These are phyloP conservation scores for Cotesia chilonis DNA, from an alignment of 1,140 invertebrate genomes.

Conservation along the genomic window DNA sequence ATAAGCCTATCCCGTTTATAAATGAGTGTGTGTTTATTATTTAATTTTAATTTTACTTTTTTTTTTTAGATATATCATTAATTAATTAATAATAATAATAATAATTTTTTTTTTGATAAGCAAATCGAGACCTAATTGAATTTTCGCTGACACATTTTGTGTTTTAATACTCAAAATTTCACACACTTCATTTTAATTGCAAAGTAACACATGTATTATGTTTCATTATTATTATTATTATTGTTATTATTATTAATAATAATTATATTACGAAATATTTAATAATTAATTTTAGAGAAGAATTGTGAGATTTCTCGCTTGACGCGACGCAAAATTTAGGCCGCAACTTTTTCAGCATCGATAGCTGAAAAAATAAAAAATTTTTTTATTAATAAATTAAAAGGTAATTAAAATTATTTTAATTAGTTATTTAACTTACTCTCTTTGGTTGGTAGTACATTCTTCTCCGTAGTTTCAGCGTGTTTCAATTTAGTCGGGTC, in stretches of 20 bases:
- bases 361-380: slow-evolving; percentile 53
- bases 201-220: slow-evolving; percentile 18
- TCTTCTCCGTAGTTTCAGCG: slow-evolving; percentile 89
- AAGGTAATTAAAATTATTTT: not conserved
- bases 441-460: slow-evolving; percentile 82
- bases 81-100: too few species aligned
- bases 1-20: not conserved
- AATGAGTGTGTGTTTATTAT: too few species aligned
- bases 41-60: too few species aligned
- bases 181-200: slow-evolving; percentile 8
- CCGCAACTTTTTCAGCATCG: slow-evolving; percentile 52
- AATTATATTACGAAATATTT: not conserved
- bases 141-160: slow-evolving; percentile 4
- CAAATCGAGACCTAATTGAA: too few species aligned
- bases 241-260: slow-evolving; percentile 17
- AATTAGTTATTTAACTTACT: slow-evolving; percentile 51
- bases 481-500: slow-evolving; percentile 86
- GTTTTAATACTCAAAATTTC: not conserved
- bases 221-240: too few species aligned
- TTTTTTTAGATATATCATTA: too few species aligned
- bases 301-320: not conserved
- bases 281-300: slow-evolving; percentile 23
- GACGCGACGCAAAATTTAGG: slow-evolving; percentile 41
- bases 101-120: too few species aligned
- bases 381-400: not conserved